Base-by-base conservation (phyloP, 2,797 vertebrate species). In the Sandelia bainsii region DNA sequence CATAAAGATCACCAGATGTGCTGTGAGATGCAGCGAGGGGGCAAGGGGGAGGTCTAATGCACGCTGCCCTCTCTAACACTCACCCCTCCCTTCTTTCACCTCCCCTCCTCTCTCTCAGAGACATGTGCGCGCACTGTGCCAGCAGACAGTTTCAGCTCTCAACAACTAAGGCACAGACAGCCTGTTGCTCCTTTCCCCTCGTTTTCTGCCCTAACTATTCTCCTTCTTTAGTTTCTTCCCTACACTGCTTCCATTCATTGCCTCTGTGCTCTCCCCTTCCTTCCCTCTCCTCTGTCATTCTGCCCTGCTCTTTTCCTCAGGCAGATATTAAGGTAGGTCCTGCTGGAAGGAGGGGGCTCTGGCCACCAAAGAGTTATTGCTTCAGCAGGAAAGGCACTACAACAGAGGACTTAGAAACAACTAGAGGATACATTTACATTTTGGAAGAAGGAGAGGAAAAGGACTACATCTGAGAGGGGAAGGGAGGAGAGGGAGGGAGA, bases 1-100 rank as follows among this genome's bases (percentile, higher is more conserved):
- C 70, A 57, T 67, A 84, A 72, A 82, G 71, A 83, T 77, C 78
- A 76, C 79, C 90, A 92, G 87, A 92, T 88, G 85, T 92, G 75
- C 80, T 62, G 61, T 27, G 62, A 81, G 79, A 89, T 82, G 76
- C 80, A 83, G 42, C 40, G 4, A 51, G 61, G 44, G 82, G 68
- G 66, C 65, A 77, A 75, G 59, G 67, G 87, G 89, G 89, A 86
- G 87, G 87, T 86, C 83, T 87, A 82, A 57, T 77, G 39, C 75
- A 62, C 80, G 45, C 73, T 83, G 75, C 77, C 87, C 84, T 78
- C 64, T 84, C 60, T 45, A 69, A 77, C 14, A 20, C 75, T 58
- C 58, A 56, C 58, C 69, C 81, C 82, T 68, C 87, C 73, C 79
- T 72, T 53, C 68, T 34, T 67, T 72, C 70, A 25, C 50, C 72